phyloP scores from a whole-genome alignment of 2,888 invertebrate genomes.

The Scaptodrosophila latifasciaeformis region DNA sequence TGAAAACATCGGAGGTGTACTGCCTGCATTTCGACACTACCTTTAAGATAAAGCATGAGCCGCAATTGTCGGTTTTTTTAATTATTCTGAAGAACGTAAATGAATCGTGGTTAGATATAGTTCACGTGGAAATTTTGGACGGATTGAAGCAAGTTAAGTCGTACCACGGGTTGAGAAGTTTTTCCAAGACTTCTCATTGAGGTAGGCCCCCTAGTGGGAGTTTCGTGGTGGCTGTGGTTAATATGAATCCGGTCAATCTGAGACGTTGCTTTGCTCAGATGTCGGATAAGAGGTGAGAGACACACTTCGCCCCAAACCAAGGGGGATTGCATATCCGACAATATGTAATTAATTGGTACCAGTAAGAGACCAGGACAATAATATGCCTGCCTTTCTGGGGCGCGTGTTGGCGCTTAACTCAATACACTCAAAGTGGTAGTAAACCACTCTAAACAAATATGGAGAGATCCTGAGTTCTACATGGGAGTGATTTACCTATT shows the following conservation, averaged over 20 bases:
- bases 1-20: too few species aligned
- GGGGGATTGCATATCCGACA: neutral
- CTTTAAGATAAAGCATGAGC: too few species aligned
- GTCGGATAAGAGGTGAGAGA: neutral
- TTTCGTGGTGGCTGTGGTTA: constrained; percentile 3
- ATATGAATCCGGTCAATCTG: neutral
- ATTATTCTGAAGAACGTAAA: too few species aligned
- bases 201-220: constrained; percentile 4
- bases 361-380: neutral
- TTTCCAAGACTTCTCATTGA: neutral
- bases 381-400: neutral
- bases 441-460: too few species aligned
- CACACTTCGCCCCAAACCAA: constrained; percentile 1
- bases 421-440: too few species aligned
- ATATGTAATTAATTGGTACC: neutral
- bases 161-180: neutral
- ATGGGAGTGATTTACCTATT: too few species aligned
- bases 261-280: neutral
- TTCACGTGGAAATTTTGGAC: too few species aligned
- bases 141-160: too few species aligned
- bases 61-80: too few species aligned
- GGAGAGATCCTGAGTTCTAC: too few species aligned
- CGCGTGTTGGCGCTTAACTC: constrained; percentile 4
- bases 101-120: too few species aligned
- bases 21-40: too few species aligned